Percentiles rank a stretch among this genome's conserved stretches.
These are phyloP conservation scores for Serinus canaria DNA, from an alignment of 2,113 vertebrate genomes.

Conservation along the genomic window DNA sequence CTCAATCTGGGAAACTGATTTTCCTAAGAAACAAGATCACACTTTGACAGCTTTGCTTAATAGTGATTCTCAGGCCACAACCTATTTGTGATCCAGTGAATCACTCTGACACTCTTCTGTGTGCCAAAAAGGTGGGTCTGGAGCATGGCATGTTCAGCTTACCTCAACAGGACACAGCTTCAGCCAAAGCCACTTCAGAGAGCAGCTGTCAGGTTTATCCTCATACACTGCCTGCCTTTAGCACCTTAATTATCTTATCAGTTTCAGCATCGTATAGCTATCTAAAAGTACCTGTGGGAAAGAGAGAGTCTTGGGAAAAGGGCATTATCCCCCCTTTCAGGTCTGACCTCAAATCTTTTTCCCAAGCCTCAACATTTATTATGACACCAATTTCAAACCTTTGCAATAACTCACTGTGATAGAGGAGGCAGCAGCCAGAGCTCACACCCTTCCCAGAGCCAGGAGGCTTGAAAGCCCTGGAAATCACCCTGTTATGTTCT, in stretches of 20 bases:
- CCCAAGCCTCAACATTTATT: conserved; percentile 24
- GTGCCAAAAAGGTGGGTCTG: background rate
- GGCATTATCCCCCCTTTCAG: background rate
- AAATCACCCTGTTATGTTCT: background rate
- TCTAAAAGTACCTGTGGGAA: conserved; percentile 40
- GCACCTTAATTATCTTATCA: conserved; percentile 28
- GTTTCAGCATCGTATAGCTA: background rate
- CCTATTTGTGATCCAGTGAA: background rate
- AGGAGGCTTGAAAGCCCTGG: background rate
- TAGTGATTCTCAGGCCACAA: background rate
- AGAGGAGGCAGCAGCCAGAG: background rate
- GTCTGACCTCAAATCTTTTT: conserved; percentile 27
- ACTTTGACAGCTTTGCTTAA: background rate
- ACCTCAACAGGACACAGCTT: background rate
- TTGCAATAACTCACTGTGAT: background rate
- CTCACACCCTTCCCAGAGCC: background rate
- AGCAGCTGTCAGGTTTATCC: conserved; percentile 7
- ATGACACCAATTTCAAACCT: background rate
- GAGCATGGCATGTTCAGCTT: background rate
- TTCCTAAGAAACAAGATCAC: background rate
- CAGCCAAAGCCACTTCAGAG: conserved; percentile 45
- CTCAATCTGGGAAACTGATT: background rate
- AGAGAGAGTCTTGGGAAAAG: conserved; percentile 13
- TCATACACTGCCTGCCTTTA: background rate
- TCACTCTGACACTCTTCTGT: background rate